These are phyloP conservation scores for Rotaria sp. DNA, from an alignment of 2,888 invertebrate genomes.

Conservation along the genomic window DNA sequence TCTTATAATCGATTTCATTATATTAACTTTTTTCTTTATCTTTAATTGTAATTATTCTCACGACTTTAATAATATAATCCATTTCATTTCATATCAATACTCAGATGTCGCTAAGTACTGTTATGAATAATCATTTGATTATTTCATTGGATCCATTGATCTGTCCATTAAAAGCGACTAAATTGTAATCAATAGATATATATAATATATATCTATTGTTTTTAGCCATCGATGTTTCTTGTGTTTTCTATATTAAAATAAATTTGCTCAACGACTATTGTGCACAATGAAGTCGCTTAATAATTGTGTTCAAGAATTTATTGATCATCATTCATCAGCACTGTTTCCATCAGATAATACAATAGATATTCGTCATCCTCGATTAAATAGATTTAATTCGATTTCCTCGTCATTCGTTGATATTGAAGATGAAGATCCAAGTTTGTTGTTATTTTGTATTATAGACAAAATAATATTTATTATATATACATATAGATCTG, in stretches of 20 bases:
- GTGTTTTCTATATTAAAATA: background rate
- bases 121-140: background rate
- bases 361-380: background rate
- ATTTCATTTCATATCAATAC: too few species aligned
- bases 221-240: background rate
- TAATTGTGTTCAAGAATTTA: background rate
- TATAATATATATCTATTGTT: background rate
- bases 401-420: background rate
- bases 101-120: background rate
- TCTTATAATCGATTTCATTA: too few species aligned
- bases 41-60: too few species aligned
- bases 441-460: background rate
- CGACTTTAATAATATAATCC: too few species aligned
- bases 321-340: background rate
- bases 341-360: background rate
- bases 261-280: background rate
- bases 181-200: background rate
- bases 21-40: too few species aligned
- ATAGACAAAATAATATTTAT: too few species aligned
- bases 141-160: background rate
- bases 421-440: conserved; percentile 11
- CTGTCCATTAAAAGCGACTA: background rate
- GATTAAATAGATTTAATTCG: background rate
- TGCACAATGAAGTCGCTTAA: background rate
- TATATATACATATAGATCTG: background rate